Base-by-base conservation (phyloP, 2,888 invertebrate genomes). In the Heterodera filipjevi region DNA sequence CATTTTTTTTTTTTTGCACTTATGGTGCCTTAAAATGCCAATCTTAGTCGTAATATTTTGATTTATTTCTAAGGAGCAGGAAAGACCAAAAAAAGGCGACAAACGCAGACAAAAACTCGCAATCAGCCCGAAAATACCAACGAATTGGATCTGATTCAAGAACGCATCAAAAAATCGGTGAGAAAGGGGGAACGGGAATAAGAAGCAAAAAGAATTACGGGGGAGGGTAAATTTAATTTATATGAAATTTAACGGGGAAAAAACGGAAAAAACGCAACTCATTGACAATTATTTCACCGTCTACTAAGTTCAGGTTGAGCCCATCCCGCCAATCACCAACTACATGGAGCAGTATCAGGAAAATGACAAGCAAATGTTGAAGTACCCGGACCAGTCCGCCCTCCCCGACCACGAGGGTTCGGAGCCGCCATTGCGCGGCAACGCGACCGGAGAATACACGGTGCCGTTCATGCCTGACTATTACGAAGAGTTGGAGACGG, bases 71-170 rank as follows among this genome's bases (percentile, higher is more conserved):
- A 73, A 68, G 64, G 66, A 5, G 1, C 79, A 6, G 83, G 86
- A 32, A 84, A 83, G 71, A 80, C 83, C n/a, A 87, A 87, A 80
- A 86, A 86, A 83, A 87, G 86, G 80, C 78, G 86, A 53, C 82
- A 82, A 19, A 73, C 79, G 32, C 84, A 82, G 77, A 86, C 86
- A 78, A 86, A 86, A 79, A 78, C 81, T 19, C 74, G 66, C 33
- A 81, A 2, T 32, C 78, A 8, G 49, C 32, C 8, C 49, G 76
- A 81, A 35, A 76, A 39, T 3, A 53, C 78, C 72, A 73, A 78
- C 66, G 83, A 83, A 59, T 80, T 79, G 77, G 82, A 82, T 5
- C 39, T 75, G 73, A 68, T 80, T 35, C 76, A 86, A 1, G 84
- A 84, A 46, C 77, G 82, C 30, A 80, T 87, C 49, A 73, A 82